Base-by-base conservation (phyloP, 2,797 vertebrate genomes). In the Myiotriccus ornatus region DNA sequence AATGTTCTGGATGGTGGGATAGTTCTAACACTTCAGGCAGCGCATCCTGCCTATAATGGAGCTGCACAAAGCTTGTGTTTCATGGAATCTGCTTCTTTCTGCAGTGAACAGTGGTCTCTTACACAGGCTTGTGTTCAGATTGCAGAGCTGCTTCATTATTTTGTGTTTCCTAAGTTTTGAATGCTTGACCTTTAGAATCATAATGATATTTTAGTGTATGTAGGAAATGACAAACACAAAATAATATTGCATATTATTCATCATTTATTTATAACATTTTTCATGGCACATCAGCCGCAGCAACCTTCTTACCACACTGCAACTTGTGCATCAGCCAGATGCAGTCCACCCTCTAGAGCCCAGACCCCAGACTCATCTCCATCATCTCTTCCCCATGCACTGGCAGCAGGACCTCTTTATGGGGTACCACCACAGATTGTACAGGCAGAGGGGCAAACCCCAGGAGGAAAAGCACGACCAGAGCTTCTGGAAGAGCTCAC, bases 391-490 rank as follows among this genome's bases (percentile, higher is more conserved):
- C 15, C 94, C 94, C 78, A 47, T 34, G 67, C 30, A 39, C 44
- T 77, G 84, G 92, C 94, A 87, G 65, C 75, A 44, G 88, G 79
- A 56, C 24, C 53, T 73, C 1, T 2, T 34, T 3, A 5, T 81
- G 85, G 81, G 95, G 83, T 73, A 41, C 64, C 82, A 84, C 47
- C 79, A 67, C 84, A 92, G 92, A 84, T 75, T 94, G 87, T 80
- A 34, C 43, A 55, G 79, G 52, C 81, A 83, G 52, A 93, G 74
- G 64, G 82, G 70, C 62, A 89, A 94, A 41, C 46, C 94, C 91
- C 95, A 80, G 78, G 93, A 94, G 95, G 25, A 95, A 55, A 65
- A 87, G 39, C 57, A 83, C 47, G 89, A 56, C n/a, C 56, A 80
- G 49, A 11, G 5, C 35, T 94, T 80, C 76, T 85, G 39, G 9